phyloP scores from a whole-genome alignment of 2,888 invertebrate species.

The Enchytraeus crypticus region DNA sequence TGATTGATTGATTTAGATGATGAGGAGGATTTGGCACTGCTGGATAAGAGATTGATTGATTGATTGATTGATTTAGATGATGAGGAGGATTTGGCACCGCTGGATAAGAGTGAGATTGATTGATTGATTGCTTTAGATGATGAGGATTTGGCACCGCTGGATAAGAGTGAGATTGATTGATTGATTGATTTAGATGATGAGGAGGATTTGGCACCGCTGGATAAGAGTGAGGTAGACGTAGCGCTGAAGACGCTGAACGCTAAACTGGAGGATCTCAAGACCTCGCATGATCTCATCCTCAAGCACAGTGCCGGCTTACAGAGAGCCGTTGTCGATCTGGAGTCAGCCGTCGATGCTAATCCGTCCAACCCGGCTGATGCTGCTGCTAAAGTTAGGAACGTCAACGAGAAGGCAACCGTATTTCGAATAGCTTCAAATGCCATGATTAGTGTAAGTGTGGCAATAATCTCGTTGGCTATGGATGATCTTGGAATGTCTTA shows the following conservation, averaged over 20 bases:
- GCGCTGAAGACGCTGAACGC: slow-evolving; percentile 59
- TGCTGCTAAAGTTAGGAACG: slow-evolving; percentile 60
- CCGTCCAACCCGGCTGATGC: slow-evolving; percentile 34
- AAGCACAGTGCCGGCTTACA: slow-evolving; percentile 82
- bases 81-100: too few relatives aligned
- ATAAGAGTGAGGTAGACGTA: slow-evolving; percentile 53
- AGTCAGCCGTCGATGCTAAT: slow-evolving; percentile 48
- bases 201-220: slow-evolving; percentile 51
- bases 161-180: too few relatives aligned
- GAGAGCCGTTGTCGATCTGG: slow-evolving; percentile 47
- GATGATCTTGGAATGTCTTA: too few relatives aligned
- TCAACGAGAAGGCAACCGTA: slow-evolving; percentile 82
- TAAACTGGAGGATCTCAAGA: slow-evolving; percentile 78
- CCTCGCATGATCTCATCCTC: slow-evolving; percentile 79
- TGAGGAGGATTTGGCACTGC: slow-evolving; percentile 55
- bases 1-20: slow-evolving; percentile 61
- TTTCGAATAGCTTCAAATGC: slow-evolving; percentile 91
- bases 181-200: slow-evolving; percentile 63
- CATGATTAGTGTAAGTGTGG: slow-evolving; percentile 82
- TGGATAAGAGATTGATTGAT: slow-evolving; percentile 53
- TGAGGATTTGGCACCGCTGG: slow-evolving; percentile 54
- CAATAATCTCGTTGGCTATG: neutral
- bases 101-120: too few relatives aligned
- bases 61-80: slow-evolving; percentile 54
- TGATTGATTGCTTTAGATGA: slow-evolving; percentile 61